Evolutionary conservation across 2,888 invertebrate species (phyloP), one percentile per base, ranked within the genome.

Genomic region (Caenorhabditis macrosperma): DNA sequence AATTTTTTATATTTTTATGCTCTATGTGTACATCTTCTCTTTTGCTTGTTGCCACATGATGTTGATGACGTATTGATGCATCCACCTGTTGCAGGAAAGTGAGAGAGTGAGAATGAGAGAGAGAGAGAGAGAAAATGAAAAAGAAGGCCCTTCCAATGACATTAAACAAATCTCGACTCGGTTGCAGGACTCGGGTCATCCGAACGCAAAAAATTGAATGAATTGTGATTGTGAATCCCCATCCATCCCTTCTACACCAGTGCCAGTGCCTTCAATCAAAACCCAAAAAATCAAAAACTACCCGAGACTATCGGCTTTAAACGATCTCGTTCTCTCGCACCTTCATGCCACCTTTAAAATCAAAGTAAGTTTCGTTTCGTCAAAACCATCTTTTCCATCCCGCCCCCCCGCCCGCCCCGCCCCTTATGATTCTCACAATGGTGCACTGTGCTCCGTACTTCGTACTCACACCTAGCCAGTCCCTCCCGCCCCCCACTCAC

Each of bases 141-240:
- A 28, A 30, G 44, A 50, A 15, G 22, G 22, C 10, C 17, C 17
- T 50, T 24, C 38, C 54, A 1, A 54, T 30, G 54, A 61, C 33
- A 44, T 55, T 55, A 60, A 50, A 26, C 50, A 55, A 74, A 64
- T 66, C 33, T 72, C 57, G 74, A 57, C 28, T 66, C 64, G 74
- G 74, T 74, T 74, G 57, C 74, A 74, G 74, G 74, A 74, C 64
- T 74, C 74, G 74, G 64, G 64, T 57, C 74, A 74, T 74, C 74
- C 74, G 64, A 74, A 74, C 52, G 64, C 74, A 50, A 74, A 74
- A 74, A 74, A 20, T 59, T 74, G 74, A 74, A 74, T 74, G 74
- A 64, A 22, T 74, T 74, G 74, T 74, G 74, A 74, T 74, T 74
- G 74, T 74, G 74, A 74, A 74, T 26, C 59, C 69, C 69, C 55